These are phyloP conservation scores for Galaxias olidus DNA, from an alignment of 2,797 vertebrate species.

Conservation along the genomic window DNA sequence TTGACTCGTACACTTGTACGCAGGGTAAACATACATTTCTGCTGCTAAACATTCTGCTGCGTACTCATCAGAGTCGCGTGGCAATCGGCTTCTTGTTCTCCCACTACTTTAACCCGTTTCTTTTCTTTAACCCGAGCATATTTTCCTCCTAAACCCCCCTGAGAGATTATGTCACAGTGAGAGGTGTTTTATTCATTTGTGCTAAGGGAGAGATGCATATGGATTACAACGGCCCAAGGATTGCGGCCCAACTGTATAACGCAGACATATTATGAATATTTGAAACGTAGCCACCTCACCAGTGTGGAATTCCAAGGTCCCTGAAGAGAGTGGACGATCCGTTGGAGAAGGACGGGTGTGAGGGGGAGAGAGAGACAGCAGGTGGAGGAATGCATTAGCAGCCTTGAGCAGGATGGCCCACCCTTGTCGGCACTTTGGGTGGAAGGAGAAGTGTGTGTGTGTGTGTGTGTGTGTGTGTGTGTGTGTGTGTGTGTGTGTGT, in stretches of 20 bases:
- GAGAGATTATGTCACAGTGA: slow-evolving; percentile 36
- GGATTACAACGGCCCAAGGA: slow-evolving; percentile 23
- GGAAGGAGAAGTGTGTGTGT: slow-evolving; percentile 4
- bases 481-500: slow-evolving; percentile 4
- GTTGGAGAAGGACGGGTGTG: background rate
- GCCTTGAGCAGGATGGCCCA: slow-evolving; percentile 59
- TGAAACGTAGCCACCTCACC: slow-evolving; percentile 61
- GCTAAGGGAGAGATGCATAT: slow-evolving; percentile 48
- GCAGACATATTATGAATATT: slow-evolving; percentile 58
- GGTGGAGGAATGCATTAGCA: slow-evolving; percentile 67
- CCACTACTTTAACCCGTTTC: slow-evolving; percentile 13
- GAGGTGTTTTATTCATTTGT: slow-evolving; percentile 58
- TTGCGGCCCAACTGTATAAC: slow-evolving; percentile 61
- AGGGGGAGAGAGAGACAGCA: slow-evolving; percentile 60
- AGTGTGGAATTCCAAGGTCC: slow-evolving; percentile 58
- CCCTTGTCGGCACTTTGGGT: slow-evolving; percentile 42
- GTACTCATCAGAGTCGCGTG: background rate
- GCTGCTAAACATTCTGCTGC: background rate
- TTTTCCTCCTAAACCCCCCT: slow-evolving; percentile 12
- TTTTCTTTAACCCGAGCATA: slow-evolving; percentile 36
- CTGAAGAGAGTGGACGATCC: slow-evolving; percentile 49
- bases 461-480: slow-evolving; percentile 5
- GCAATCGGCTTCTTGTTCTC: background rate
- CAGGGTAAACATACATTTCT: background rate
- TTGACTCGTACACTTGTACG: background rate